These are phyloP conservation scores for Aphaenogaster floridana DNA, from an alignment of 1,140 invertebrate species.

Conservation along the genomic window DNA sequence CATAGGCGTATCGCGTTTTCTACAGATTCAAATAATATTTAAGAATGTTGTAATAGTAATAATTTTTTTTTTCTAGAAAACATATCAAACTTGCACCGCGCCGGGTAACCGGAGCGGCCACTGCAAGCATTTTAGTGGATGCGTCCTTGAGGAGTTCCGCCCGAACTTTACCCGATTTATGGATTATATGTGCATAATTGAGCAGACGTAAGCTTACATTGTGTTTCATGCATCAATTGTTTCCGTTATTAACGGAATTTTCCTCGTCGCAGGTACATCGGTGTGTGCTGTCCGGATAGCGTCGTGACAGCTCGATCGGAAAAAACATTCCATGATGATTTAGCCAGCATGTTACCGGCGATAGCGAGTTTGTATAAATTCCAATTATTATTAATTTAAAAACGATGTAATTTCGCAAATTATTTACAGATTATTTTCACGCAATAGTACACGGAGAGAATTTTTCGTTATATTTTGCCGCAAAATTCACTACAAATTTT, in stretches of 20 bases:
- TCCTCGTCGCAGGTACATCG: slow-evolving; percentile 85
- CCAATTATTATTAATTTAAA: neutral
- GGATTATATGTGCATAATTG: slow-evolving; percentile 90
- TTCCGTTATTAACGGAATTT: slow-evolving; percentile 1
- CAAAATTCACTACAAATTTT: no score
- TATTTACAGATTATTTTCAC: neutral
- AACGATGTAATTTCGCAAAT: neutral
- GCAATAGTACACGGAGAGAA: neutral
- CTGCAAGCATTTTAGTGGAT: slow-evolving; percentile 90
- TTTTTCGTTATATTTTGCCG: no score
- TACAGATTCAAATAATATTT: neutral
- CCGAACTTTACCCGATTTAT: slow-evolving; percentile 88
- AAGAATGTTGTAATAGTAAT: slow-evolving; percentile 6
- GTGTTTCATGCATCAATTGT: neutral
- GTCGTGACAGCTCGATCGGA: slow-evolving; percentile 16
- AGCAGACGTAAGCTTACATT: slow-evolving; percentile 87
- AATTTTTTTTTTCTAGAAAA: slow-evolving; percentile 15
- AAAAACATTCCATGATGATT: slow-evolving; percentile 1
- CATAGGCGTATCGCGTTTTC: neutral
- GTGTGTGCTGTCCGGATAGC: slow-evolving; percentile 89
- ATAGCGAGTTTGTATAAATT: slow-evolving; percentile 55
- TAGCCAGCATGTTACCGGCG: slow-evolving; percentile 67
- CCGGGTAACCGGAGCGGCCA: slow-evolving; percentile 88
- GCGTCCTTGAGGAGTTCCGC: slow-evolving; percentile 88
- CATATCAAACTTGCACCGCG: slow-evolving; percentile 86